phyloP scores from a whole-genome alignment of 2,797 vertebrate genomes.

The Parambassis ranga region DNA sequence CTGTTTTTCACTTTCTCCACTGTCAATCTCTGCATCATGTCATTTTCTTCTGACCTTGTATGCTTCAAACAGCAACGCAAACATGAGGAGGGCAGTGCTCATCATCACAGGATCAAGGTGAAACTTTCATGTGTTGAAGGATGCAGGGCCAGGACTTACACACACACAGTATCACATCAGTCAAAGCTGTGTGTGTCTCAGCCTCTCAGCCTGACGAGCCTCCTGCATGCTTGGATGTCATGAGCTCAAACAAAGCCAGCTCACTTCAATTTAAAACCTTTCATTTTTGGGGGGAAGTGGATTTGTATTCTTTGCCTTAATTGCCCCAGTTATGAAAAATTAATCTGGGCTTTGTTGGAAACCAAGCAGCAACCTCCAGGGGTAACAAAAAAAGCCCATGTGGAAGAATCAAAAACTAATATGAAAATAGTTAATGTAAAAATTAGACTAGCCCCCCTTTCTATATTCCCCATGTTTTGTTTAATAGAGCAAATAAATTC shows the following conservation, averaged over 20 bases:
- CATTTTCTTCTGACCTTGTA: slow-evolving; percentile 35
- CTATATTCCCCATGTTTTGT: too few relatives aligned
- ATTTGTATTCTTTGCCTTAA: slow-evolving; percentile 25
- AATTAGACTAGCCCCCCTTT: too few relatives aligned
- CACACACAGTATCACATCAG: slow-evolving; percentile 34
- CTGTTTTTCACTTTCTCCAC: slow-evolving; percentile 3
- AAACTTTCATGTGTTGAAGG: slow-evolving; percentile 20
- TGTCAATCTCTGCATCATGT: slow-evolving; percentile 34
- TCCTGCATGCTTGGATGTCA: slow-evolving; percentile 12
- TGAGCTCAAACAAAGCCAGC: slow-evolving; percentile 18
- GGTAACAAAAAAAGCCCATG: too few relatives aligned
- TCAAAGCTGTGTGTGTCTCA: slow-evolving; percentile 1
- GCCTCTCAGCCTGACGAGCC: slow-evolving; percentile 10
- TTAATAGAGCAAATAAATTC: too few relatives aligned
- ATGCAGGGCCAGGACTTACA: neutral
- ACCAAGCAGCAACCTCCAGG: too few relatives aligned
- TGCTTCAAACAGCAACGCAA: slow-evolving; percentile 20
- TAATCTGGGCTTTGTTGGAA: neutral
- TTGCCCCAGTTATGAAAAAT: slow-evolving; percentile 16
- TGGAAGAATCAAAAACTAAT: too few relatives aligned
- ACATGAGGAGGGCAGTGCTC: slow-evolving; percentile 13
- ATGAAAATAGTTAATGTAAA: too few relatives aligned
- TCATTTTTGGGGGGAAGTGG: slow-evolving; percentile 8
- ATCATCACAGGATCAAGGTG: slow-evolving; percentile 34
- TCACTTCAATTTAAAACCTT: slow-evolving; percentile 15